phyloP scores from a whole-genome alignment of 2,888 invertebrate species.

The Agrochola circellaris region DNA sequence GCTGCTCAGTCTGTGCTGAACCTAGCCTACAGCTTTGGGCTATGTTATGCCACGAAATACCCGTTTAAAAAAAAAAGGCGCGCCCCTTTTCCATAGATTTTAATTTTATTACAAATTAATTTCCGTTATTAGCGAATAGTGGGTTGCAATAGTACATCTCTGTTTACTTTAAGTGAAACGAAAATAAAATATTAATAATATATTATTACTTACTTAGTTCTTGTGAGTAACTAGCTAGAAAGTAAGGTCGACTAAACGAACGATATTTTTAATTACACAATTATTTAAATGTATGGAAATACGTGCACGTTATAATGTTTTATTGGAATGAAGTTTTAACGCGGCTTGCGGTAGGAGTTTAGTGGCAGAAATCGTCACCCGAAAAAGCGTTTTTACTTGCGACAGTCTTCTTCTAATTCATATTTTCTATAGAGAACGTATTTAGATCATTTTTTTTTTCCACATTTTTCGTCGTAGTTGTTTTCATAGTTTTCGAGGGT shows the following conservation, averaged over 20 bases:
- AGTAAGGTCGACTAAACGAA: not conserved
- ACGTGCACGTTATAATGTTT: not conserved
- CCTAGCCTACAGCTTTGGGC: not conserved
- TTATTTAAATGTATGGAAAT: not conserved
- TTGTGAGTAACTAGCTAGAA: not conserved
- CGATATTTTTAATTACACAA: not conserved
- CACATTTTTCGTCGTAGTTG: too few relatives aligned
- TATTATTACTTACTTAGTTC: not conserved
- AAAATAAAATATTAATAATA: not conserved
- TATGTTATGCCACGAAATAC: not conserved
- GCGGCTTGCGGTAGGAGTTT: too few relatives aligned
- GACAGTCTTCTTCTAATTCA: too few relatives aligned
- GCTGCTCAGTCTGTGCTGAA: too few relatives aligned
- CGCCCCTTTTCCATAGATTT: not conserved
- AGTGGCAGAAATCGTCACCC: too few relatives aligned
- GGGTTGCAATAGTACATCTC: conserved; percentile 10
- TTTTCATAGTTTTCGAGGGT: too few relatives aligned
- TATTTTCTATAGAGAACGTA: too few relatives aligned
- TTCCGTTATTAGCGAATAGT: not conserved
- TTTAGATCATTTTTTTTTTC: too few relatives aligned
- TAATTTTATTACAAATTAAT: too few relatives aligned
- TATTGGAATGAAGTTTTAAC: too few relatives aligned
- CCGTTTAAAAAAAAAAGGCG: too few relatives aligned
- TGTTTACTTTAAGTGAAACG: not conserved
- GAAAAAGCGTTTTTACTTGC: too few relatives aligned